Evolutionary conservation across 2,113 vertebrate genomes (phyloP).

Genomic region (Ahaetulla prasina): DNA sequence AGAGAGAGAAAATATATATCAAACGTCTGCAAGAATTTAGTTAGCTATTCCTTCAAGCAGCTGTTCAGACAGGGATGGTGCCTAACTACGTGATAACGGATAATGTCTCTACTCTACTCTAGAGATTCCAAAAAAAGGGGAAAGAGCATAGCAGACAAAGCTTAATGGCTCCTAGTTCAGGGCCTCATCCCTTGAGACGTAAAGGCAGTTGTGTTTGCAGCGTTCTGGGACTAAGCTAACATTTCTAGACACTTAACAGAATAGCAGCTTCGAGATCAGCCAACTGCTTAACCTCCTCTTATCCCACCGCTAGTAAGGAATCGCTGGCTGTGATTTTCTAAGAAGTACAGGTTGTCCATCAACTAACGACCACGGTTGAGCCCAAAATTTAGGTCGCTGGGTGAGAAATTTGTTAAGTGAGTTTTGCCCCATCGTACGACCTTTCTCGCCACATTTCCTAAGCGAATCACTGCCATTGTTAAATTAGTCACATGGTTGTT

Average conservation of each 20-base stretch:
- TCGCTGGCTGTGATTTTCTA: neutral
- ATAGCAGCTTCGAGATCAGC: neutral
- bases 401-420: too few species aligned
- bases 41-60: neutral
- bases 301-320: neutral
- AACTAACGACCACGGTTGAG: too few species aligned
- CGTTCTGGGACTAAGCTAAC: slow-evolving; percentile 9
- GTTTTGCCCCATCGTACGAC: too few species aligned
- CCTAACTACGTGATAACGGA: neutral
- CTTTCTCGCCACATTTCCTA: too few species aligned
- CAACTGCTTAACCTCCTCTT: neutral
- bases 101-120: neutral
- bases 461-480: too few species aligned
- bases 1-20: too few species aligned
- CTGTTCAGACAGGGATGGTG: neutral
- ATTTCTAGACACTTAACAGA: neutral
- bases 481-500: too few species aligned
- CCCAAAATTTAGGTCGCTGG: too few species aligned
- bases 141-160: neutral
- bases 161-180: neutral
- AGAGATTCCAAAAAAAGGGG: neutral
- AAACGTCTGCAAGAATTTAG: neutral
- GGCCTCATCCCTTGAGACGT: neutral
- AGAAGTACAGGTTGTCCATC: neutral
- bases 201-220: neutral